Evolutionary conservation across 2,797 vertebrate genomes (phyloP).

Genomic region (Parauchenoglanis ngamensis): DNA sequence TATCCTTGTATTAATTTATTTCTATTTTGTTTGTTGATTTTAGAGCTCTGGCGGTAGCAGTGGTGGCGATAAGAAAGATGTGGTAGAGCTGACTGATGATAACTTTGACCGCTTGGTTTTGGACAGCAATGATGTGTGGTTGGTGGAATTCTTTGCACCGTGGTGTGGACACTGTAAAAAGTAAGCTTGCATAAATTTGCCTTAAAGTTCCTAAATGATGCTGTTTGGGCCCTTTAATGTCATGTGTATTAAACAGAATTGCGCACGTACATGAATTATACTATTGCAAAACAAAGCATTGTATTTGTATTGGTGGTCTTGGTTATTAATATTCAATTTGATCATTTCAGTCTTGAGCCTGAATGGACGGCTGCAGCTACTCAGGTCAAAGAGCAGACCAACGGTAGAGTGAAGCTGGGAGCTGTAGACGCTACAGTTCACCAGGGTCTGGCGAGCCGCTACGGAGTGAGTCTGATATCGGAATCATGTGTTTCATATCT

Average conservation of each 20-base stretch:
- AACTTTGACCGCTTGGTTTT: constrained; percentile 88
- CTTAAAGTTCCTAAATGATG: not conserved
- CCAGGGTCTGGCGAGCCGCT: constrained; percentile 83
- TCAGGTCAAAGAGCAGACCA: constrained; percentile 90
- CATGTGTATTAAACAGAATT: too few species aligned
- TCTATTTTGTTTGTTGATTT: not conserved
- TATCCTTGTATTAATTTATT: not conserved
- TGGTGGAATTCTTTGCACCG: constrained; percentile 97
- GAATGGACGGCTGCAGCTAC: constrained; percentile 94
- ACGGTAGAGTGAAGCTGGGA: constrained; percentile 89
- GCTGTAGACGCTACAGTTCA: constrained; percentile 92
- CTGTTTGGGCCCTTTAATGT: not conserved
- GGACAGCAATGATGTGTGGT: constrained; percentile 84
- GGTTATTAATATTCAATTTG: not conserved
- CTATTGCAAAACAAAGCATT: not conserved
- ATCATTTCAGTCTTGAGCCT: constrained; percentile 78
- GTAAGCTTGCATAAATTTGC: constrained; percentile 70
- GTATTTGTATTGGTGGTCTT: not conserved
- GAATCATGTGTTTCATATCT: not conserved
- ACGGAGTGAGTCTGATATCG: constrained; percentile 79
- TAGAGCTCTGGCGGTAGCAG: constrained; percentile 68
- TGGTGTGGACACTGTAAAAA: constrained; percentile 99
- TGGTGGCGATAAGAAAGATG: constrained; percentile 79
- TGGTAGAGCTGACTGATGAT: constrained; percentile 91
- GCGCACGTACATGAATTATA: not conserved